phyloP scores from a whole-genome alignment of 2,113 vertebrate species.

The Pogonocichla stellata region DNA sequence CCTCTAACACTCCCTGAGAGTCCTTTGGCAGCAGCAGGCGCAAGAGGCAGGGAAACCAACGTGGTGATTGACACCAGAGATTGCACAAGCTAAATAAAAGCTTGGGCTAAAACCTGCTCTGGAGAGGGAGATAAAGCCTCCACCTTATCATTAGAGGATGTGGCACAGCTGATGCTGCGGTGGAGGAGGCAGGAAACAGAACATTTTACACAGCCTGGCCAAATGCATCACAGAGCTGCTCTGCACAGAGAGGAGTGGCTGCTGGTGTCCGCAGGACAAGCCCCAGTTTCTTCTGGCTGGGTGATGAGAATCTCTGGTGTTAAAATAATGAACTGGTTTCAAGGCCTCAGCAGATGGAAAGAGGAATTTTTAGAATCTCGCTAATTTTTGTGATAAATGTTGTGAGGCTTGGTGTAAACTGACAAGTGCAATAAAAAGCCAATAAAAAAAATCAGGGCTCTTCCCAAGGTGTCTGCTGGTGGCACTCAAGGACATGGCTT shows the following conservation, averaged over 20 bases:
- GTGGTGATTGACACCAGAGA: not conserved
- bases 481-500: not conserved
- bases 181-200: conserved; percentile 15
- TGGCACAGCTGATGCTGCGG: not conserved
- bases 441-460: not conserved
- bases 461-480: not conserved
- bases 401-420: not conserved
- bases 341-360: not conserved
- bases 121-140: not conserved
- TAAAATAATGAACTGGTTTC: not conserved
- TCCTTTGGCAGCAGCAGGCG: not conserved
- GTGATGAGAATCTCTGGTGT: not conserved
- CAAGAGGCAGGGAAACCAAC: not conserved
- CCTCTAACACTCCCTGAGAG: not conserved
- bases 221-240: not conserved
- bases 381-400: not conserved
- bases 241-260: not conserved
- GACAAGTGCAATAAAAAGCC: not conserved
- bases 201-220: not conserved
- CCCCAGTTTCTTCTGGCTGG: not conserved
- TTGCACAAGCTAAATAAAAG: not conserved
- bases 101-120: not conserved
- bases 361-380: not conserved
- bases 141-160: not conserved
- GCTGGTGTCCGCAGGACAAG: not conserved